Conservation (phyloP, 2,113 vertebrate genomes). For the Cyprinodon tularosa region DNA sequence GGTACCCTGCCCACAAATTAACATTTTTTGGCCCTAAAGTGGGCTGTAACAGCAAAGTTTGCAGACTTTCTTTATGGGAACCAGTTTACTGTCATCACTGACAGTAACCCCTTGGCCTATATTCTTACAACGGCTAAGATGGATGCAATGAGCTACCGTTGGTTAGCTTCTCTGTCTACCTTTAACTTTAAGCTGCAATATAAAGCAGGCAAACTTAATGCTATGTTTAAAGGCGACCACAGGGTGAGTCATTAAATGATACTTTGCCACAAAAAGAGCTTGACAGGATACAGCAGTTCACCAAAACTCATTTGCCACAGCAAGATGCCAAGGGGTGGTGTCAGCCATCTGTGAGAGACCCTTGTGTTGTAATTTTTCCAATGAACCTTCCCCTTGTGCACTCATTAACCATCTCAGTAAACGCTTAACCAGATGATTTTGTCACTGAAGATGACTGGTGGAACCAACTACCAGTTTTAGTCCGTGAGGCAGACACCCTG, state of each 20-base stretch:
- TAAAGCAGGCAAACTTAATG: background rate
- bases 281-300: background rate
- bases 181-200: constrained; percentile 2
- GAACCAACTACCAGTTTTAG: no score
- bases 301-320: background rate
- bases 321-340: background rate
- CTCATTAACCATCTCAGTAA: background rate
- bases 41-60: no score
- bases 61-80: no score
- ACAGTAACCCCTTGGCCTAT: background rate
- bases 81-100: no score
- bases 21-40: background rate
- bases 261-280: background rate
- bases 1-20: background rate
- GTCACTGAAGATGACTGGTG: no score
- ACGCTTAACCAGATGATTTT: no score
- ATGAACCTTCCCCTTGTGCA: background rate
- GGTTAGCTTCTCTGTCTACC: background rate
- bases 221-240: background rate
- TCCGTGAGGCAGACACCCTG: no score
- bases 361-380: background rate
- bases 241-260: background rate
- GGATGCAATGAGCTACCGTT: background rate
- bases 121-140: background rate
- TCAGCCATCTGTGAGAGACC: background rate